Conservation (phyloP, 2,797 vertebrate species). For the Cossypha heuglini region DNA sequence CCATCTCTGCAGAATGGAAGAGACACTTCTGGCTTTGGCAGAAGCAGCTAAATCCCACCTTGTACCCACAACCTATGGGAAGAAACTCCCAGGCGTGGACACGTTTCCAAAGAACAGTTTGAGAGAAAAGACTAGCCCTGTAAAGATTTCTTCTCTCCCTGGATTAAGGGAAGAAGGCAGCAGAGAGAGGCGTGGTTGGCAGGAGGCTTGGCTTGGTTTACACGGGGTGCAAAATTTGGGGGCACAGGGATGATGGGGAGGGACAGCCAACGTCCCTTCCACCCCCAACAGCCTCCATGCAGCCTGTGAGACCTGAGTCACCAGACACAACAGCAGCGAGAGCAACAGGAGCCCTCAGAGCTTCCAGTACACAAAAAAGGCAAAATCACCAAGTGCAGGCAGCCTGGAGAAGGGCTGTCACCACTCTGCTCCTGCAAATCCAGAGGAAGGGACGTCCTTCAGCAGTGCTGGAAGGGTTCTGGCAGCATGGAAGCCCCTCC, state of each 20-base stretch:
- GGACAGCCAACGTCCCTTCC: not conserved
- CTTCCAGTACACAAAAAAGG: not conserved
- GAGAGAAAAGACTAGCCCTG: not conserved
- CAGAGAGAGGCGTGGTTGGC: not conserved
- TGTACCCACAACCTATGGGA: not conserved
- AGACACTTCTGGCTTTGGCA: not conserved
- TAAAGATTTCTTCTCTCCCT: not conserved
- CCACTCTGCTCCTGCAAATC: not conserved
- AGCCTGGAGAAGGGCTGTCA: not conserved
- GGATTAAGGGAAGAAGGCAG: not conserved
- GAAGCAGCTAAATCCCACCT: not conserved
- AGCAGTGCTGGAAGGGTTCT: not conserved
- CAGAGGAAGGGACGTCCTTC: not conserved
- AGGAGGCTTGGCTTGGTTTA: not conserved
- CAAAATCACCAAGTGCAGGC: not conserved
- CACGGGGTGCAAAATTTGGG: not conserved
- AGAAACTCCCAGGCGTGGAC: not conserved
- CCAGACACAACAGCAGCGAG: not conserved
- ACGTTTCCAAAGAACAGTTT: not conserved
- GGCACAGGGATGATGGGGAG: not conserved
- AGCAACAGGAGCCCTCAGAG: not conserved
- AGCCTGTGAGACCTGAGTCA: not conserved
- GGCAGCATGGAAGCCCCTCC: not conserved
- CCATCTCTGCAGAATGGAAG: not conserved
- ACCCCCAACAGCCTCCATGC: rapidly evolving